Percentiles rank a stretch among this genome's conserved stretches.
These are phyloP conservation scores for Drosophila santomea DNA, from an alignment of 1,140 invertebrate genomes.

Conservation along the genomic window DNA sequence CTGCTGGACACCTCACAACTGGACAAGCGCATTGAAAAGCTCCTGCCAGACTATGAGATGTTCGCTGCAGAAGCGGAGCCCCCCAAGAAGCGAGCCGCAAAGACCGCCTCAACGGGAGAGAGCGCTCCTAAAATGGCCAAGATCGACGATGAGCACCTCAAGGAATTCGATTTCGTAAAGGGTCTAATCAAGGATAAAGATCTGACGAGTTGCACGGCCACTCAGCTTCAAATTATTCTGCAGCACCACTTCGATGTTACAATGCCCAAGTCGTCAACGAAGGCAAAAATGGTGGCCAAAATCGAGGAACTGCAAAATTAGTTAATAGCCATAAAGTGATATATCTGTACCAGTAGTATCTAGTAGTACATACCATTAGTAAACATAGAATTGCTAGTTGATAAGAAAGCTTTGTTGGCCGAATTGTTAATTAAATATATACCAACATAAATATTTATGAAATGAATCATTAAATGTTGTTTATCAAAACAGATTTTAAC, in stretches of 20 bases:
- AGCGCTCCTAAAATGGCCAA: constrained; percentile 66
- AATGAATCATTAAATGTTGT: too few relatives aligned
- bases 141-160: constrained; percentile 42
- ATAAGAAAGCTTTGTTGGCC: background rate
- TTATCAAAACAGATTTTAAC: too few relatives aligned
- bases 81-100: constrained; percentile 60
- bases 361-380: background rate
- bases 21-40: constrained; percentile 67
- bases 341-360: too few relatives aligned
- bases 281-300: constrained; percentile 48
- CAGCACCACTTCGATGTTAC: constrained; percentile 48
- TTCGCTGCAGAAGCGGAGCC: constrained; percentile 58
- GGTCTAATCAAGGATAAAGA: constrained; percentile 39
- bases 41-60: constrained; percentile 60
- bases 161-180: constrained; percentile 47
- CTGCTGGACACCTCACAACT: constrained; percentile 65
- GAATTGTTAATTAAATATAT: too few relatives aligned
- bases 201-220: constrained; percentile 50
- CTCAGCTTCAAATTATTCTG: constrained; percentile 58
- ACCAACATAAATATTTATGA: too few relatives aligned
- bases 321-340: background rate
- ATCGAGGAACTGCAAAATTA: constrained; percentile 33
- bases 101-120: constrained; percentile 2
- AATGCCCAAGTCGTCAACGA: constrained; percentile 23
- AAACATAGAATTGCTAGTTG: background rate